Evolutionary conservation across 2,113 vertebrate genomes (phyloP).

Genomic region (Calonectris borealis): DNA sequence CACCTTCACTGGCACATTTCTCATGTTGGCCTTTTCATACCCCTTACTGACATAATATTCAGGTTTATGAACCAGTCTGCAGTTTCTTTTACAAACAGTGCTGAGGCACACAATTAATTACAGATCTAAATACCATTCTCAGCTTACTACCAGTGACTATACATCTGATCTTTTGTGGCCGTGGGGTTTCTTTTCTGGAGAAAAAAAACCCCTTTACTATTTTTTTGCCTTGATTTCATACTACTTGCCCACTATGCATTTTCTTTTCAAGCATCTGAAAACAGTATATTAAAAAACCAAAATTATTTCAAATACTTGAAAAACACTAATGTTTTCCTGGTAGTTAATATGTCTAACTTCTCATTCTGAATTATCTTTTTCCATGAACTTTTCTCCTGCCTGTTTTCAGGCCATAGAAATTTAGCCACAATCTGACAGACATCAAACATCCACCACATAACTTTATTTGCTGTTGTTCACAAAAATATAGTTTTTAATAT

Average conservation of each 20-base stretch:
- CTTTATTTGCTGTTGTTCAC: neutral
- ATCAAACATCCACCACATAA: neutral
- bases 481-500: neutral
- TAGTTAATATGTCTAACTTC: neutral
- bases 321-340: neutral
- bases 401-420: neutral
- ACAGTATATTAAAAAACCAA: neutral
- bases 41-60: neutral
- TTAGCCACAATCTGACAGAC: neutral
- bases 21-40: neutral
- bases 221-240: neutral
- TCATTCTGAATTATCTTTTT: neutral
- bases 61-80: neutral
- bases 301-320: neutral
- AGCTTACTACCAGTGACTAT: neutral
- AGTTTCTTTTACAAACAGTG: neutral
- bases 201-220: accelerated
- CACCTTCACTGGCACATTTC: neutral
- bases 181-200: neutral
- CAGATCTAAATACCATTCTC: neutral
- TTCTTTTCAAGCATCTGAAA: neutral
- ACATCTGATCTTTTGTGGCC: neutral
- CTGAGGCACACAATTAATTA: neutral
- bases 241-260: neutral
- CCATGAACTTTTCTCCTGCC: neutral